Evolutionary conservation across 35 echinoderm and acorn worm genomes (phyloP), one percentile per base, ranked within the genome.

Genomic region (Apostichopus japonicus): DNA sequence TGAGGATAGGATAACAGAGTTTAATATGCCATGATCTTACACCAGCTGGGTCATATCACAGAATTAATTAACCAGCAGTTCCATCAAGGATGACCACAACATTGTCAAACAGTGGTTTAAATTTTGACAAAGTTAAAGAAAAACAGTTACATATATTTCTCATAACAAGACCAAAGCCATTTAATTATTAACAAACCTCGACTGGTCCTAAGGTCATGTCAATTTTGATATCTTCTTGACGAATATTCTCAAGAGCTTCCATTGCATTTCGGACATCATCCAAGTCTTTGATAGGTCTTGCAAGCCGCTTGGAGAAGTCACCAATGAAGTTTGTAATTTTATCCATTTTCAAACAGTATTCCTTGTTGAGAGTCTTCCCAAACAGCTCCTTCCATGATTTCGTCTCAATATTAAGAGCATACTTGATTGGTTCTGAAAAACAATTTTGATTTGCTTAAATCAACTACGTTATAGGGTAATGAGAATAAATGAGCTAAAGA

Each of bases 171-270:
- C 57, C 0, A 8, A 53, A 83, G 5, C 7, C 0, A 52, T 6
- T 54, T 52, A 13, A 1, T 33, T 83, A 54, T 84, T 24, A 82
- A 82, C 79, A 44, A 82, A 96, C 97, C 95, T 99, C 97, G 56
- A 99, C 84, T 53, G 97, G 97, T 67, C 95, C 97, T 15, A 99
- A 88, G 19, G 95, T 99, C 97, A 99, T 99, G 90, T 99, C 97
- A 86, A 99, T 99, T 55, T 92, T 90, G 62, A 99, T 99, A 9
- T 99, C 95, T 79, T 99, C 84, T 44, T 96, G 93, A 6, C 97
- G 79, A 72, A 99, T 96, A 22, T 90, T 90, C 58, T 96, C 95
- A 25, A 99, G 86, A 54, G 97, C 97, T 53, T 54, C 90, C 95
- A 96, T 96, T 6, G 95, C 95, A 93, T 95, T 91, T 55, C 97